Evolutionary conservation across 2,113 vertebrate species (phyloP).

Genomic region (Alethe diademata): DNA sequence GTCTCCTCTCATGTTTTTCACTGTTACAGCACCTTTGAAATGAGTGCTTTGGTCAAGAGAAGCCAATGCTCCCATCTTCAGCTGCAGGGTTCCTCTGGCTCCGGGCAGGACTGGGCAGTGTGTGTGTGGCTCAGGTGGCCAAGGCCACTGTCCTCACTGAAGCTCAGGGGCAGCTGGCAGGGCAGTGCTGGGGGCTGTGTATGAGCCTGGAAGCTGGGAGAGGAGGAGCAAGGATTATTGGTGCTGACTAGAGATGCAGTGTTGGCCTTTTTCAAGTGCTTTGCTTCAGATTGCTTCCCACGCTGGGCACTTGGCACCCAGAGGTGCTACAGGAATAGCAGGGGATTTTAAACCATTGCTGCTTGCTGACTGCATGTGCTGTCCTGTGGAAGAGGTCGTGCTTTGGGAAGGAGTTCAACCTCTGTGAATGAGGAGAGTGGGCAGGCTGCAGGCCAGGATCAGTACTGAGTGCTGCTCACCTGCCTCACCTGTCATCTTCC

Average conservation of each 20-base stretch:
- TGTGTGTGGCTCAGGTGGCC: background rate
- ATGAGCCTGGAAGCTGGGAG: background rate
- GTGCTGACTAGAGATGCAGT: background rate
- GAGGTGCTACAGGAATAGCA: background rate
- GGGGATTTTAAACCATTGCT: background rate
- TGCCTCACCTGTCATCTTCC: background rate
- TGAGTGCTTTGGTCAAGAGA: background rate
- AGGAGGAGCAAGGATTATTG: background rate
- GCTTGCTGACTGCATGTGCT: background rate
- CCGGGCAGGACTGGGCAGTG: background rate
- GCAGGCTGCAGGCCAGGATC: background rate
- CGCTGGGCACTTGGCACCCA: background rate
- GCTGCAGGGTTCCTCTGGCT: background rate
- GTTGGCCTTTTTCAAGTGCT: background rate
- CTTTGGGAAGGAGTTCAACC: background rate
- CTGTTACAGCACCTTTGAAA: background rate
- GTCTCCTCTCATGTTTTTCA: background rate
- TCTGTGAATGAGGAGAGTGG: background rate
- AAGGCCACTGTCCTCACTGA: background rate
- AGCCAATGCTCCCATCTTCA: background rate
- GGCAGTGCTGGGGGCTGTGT: background rate
- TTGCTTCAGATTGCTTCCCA: background rate
- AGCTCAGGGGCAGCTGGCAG: background rate
- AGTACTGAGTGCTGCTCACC: background rate
- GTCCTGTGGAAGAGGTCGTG: rapidly evolving